Percentiles rank a stretch among this genome's conserved stretches.
These are phyloP conservation scores for Nothocercus julius DNA, from an alignment of 2,113 vertebrate species.

Conservation along the genomic window DNA sequence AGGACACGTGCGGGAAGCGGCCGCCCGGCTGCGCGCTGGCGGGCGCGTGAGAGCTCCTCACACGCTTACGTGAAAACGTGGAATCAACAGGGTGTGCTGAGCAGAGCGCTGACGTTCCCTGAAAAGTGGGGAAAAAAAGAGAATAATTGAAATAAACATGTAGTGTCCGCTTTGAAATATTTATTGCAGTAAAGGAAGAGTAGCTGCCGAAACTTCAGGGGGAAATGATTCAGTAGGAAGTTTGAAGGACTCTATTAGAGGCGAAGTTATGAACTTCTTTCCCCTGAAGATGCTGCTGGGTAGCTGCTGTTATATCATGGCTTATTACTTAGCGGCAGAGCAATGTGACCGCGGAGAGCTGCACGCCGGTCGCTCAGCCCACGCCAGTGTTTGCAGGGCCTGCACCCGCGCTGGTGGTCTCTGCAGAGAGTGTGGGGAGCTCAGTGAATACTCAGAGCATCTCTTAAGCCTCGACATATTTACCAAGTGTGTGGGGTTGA, in stretches of 20 bases:
- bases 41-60: not conserved
- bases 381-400: accelerated
- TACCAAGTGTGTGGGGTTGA: accelerated
- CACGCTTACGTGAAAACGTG: conserved; percentile 10
- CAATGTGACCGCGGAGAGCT: accelerated
- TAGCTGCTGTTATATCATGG: not conserved
- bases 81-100: not conserved
- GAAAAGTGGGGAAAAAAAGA: not conserved
- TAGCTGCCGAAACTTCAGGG: conserved; percentile 53
- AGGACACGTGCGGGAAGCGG: too few relatives aligned
- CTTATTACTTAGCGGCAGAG: accelerated
- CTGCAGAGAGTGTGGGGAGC: accelerated
- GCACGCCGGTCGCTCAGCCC: accelerated
- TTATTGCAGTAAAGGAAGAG: conserved; percentile 30
- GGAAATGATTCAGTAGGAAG: conserved; percentile 25
- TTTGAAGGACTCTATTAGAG: conserved; percentile 45
- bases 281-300: not conserved
- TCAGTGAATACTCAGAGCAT: accelerated
- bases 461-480: accelerated
- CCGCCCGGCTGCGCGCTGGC: too few relatives aligned
- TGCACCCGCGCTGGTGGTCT: not conserved
- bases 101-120: conserved; percentile 45
- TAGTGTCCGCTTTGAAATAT: conserved; percentile 24
- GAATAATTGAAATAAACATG: conserved; percentile 40
- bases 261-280: not conserved